Base-by-base conservation (phyloP, 2,797 vertebrate species). In the Moxostoma hubbsi region DNA sequence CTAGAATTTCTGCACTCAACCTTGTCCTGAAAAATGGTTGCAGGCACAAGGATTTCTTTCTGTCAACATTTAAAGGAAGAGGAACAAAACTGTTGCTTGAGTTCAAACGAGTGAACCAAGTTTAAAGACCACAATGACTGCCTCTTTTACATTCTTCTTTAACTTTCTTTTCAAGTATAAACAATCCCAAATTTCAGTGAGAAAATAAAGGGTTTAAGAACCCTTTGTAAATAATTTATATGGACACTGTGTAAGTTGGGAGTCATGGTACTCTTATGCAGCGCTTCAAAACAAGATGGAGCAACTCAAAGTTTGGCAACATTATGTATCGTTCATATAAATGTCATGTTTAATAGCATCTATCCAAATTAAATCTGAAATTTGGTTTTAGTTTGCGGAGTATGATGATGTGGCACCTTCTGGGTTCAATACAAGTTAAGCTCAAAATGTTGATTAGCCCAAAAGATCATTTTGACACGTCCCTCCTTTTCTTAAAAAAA, bases 221-320 rank as follows among this genome's bases (percentile, higher is more conserved):
- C 62, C 16, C 1, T 69, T 43, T 78, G 67, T 78, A 78, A 54
- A 71, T 71, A 78, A 70, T 70, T n/a, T 45, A 54, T 15, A 70
- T 54, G n/a, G 15, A 63, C 55, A 49, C 45, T 10, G 24, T 54
- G 16, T 63, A 70, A n/a, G 11, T 54, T 11, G 3, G 0, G 3
- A 4, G 36, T 36, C 36, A 36, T 36, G 36, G 4, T 4, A 36
- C 13, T 2, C 15, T 15, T 51, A 13, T 10, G 9, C 45, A 58
- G 45, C 11, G 16, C 13, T 4, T 61, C 15, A 2, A 45, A 53
- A 7, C 0, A 36, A 36, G 36, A 36, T 36, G 36, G 12, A 7
- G 8, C n/a, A 18, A 15, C 24, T 62, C 4, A 58, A 6, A 10
- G 6, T 9, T 9, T 43, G 24, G 43, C 59, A 36, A 36, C 1